These are phyloP conservation scores for Trinorchestia longiramus DNA, from an alignment of 1,140 invertebrate genomes.

Conservation along the genomic window DNA sequence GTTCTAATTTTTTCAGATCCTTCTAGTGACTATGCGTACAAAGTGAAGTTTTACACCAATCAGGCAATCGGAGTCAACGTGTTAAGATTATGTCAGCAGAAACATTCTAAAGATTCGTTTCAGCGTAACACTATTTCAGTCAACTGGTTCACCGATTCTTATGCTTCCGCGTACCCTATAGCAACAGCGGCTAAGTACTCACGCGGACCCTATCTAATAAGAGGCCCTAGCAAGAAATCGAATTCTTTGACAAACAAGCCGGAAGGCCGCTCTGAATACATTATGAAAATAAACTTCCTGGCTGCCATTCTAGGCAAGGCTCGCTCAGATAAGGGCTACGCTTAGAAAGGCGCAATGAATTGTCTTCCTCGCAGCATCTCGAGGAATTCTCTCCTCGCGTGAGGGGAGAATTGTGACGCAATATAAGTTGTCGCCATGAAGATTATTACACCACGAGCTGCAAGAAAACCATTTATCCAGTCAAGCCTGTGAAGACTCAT, in stretches of 20 bases:
- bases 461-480: background rate
- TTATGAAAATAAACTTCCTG: slow-evolving; percentile 20
- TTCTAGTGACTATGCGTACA: too few relatives aligned
- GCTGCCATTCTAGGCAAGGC: background rate
- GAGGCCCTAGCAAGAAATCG: background rate
- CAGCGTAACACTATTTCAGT: too few relatives aligned
- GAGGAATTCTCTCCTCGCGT: background rate
- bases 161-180: too few relatives aligned
- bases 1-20: too few relatives aligned
- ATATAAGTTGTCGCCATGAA: background rate
- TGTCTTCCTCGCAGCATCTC: background rate
- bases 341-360: background rate
- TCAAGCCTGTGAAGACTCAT: background rate
- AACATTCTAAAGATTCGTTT: too few relatives aligned
- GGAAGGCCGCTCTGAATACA: slow-evolving; percentile 25
- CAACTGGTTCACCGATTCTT: too few relatives aligned
- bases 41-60: too few relatives aligned
- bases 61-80: too few relatives aligned
- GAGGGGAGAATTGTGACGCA: background rate
- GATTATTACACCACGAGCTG: background rate
- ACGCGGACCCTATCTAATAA: background rate
- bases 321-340: background rate
- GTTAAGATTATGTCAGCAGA: too few relatives aligned
- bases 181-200: background rate
- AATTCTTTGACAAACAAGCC: background rate